phyloP scores from a whole-genome alignment of 2,113 vertebrate species.

The Anser brachyrhynchus region DNA sequence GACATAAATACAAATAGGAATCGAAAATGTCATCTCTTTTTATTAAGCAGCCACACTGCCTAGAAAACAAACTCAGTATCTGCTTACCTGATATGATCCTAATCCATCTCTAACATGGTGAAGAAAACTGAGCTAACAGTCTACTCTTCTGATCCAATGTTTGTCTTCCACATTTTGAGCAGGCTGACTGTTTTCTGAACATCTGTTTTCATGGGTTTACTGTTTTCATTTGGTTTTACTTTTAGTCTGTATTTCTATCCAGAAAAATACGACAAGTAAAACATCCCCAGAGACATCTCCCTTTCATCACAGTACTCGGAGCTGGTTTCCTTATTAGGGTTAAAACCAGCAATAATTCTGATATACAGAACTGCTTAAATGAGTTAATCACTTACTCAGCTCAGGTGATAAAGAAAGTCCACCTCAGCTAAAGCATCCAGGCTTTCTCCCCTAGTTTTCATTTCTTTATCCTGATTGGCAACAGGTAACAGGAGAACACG shows the following conservation, averaged over 20 bases:
- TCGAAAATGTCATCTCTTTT: not conserved
- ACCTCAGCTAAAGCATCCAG: not conserved
- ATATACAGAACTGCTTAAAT: not conserved
- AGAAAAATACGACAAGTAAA: not conserved
- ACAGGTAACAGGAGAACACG: not conserved
- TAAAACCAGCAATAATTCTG: conserved; percentile 6
- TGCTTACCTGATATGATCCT: not conserved
- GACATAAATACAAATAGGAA: not conserved
- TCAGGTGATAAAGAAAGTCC: not conserved
- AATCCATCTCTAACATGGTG: not conserved
- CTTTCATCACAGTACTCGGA: not conserved
- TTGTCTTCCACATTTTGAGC: not conserved
- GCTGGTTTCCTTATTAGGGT: not conserved
- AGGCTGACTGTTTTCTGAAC: not conserved
- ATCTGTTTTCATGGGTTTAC: not conserved
- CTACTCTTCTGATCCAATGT: not conserved
- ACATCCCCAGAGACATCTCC: not conserved
- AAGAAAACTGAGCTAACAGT: not conserved
- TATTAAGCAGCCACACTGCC: not conserved
- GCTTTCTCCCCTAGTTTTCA: not conserved
- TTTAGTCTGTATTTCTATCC: not conserved
- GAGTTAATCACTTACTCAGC: not conserved
- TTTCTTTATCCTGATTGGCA: not conserved
- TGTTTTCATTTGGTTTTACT: not conserved
- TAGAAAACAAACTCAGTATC: not conserved